phyloP scores from a whole-genome alignment of 1,140 invertebrate genomes.

The Nymphalis io region DNA sequence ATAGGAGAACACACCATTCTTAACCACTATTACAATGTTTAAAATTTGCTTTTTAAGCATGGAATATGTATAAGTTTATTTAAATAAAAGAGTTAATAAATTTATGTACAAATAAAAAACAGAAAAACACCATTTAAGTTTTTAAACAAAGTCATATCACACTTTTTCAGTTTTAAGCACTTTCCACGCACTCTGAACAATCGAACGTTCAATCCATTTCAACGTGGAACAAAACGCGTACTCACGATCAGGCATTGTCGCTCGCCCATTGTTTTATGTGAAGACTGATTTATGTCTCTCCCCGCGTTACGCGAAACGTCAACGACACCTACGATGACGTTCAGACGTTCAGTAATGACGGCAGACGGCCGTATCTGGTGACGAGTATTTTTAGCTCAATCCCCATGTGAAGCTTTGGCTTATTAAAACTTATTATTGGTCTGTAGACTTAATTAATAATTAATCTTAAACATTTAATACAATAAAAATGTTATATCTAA shows the following conservation, averaged over 20 bases:
- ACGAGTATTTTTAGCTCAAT: slow-evolving; percentile 1
- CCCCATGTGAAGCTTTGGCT: not conserved
- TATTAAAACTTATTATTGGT: not conserved
- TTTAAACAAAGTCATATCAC: no score
- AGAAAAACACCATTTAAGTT: no score
- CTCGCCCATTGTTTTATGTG: slow-evolving; percentile 44
- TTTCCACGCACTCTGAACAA: slow-evolving; percentile 15
- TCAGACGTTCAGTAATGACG: slow-evolving; percentile 20
- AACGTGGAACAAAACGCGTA: slow-evolving; percentile 28
- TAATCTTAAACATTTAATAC: no score
- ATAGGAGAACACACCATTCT: no score
- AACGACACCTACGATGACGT: slow-evolving; percentile 23
- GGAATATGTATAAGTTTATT: no score
- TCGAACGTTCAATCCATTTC: slow-evolving; percentile 16
- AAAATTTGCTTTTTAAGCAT: no score
- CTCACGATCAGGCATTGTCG: slow-evolving; percentile 42
- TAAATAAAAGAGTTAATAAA: no score
- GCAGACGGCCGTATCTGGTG: not conserved
- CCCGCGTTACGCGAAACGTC: slow-evolving; percentile 30
- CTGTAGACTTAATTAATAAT: no score
- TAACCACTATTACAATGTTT: no score
- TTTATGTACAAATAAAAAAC: no score
- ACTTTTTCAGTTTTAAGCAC: no score
- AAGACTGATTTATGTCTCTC: slow-evolving; percentile 40
- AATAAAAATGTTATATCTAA: no score